Evolutionary conservation across 2,888 invertebrate genomes (phyloP), one percentile per base, ranked within the genome.

Genomic region (Argyresthia albistria): DNA sequence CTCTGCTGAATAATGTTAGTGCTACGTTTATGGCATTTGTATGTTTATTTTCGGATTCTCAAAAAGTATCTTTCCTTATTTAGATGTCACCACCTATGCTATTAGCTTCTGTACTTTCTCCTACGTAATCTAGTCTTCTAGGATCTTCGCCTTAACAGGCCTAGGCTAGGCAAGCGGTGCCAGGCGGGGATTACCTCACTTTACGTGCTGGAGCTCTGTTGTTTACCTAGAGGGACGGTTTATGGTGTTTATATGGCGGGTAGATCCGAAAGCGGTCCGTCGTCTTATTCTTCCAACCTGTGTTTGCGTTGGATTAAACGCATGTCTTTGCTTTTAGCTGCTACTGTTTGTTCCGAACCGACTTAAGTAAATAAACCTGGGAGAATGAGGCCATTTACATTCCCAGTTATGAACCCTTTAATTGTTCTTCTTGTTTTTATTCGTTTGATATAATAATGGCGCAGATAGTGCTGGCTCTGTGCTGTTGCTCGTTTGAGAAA

Each of bases 241-340:
- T 73, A 74, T 66, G 67, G 67, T 77, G 74, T 76, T 75, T 78
- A 74, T 79, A 79, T 80, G 39, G 16, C 37, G 16, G 46, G 25
- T 25, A 25, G 52, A 6, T 10, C 39, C 42, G 53, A 35, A 43
- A 25, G 46, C 47, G 50, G 47, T 12, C 79, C 69, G 70, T 66
- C 74, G 73, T 69, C 73, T 80, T 76, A 80, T 82, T 80, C 79
- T 79, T 81, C 76, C 70, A 81, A 72, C 65, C 65, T 10, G 48
- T 81, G 81, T 84, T 86, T 86, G 72, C 73, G 70, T 80, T 81
- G 78, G 81, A 84, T 82, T 83, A 81, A 80, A 74, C 80, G 75
- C 73, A 77, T 81, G 80, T 83, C 81, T 82, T 79, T 77, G 80
- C 81, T 80, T 80, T 80, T 76, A 80, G 70, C 72, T 25, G 80